Base-by-base conservation (phyloP, 2,888 invertebrate species). In the Cheilosia pagana region DNA sequence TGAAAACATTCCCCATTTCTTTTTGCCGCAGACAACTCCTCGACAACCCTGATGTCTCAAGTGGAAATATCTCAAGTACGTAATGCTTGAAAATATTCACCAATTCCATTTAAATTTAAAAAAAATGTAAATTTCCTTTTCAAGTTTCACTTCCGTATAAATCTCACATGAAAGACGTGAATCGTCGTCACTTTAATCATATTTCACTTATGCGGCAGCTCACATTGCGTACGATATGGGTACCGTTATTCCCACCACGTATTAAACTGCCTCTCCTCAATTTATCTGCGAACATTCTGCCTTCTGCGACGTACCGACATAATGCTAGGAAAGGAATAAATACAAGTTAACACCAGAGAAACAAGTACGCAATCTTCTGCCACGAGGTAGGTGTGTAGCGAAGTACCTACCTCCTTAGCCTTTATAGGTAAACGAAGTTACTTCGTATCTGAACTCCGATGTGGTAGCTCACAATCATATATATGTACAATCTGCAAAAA, bases 111-210 rank as follows among this genome's bases (percentile, higher is more conserved):
- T 43, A 43, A 14, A 43, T 16, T 43, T n/a, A 3, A 14, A 43
- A 5, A n/a, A 43, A 6, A 43, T 43, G 14, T n/a, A 43, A 43
- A 43, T 43, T 43, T 43, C n/a, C 43, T 43, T 43, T 16, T 43
- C 16, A 43, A 16, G 43, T 43, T 43, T 16, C 6, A 35, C 35
- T 12, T 35, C 12, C 35, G 35, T 35, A 35, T 35, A 35, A 16
- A 43, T 43, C 43, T 43, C 10, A 48, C 48, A 48, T 48, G 48
- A 48, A 48, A 48, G 48, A 8, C 10, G 48, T 12, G 21, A 48
- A 48, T 48, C 48, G 21, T 48, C 48, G 21, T 48, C 48, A 12
- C 48, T 48, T 19, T 48, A 48, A 48, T 48, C 48, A 48, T 48
- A 48, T 21, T 48, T 48, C 48, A 21, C 21, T 48, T 48, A 21